Evolutionary conservation across 2,888 invertebrate genomes (phyloP).

Genomic region (Drosophila barbarae): DNA sequence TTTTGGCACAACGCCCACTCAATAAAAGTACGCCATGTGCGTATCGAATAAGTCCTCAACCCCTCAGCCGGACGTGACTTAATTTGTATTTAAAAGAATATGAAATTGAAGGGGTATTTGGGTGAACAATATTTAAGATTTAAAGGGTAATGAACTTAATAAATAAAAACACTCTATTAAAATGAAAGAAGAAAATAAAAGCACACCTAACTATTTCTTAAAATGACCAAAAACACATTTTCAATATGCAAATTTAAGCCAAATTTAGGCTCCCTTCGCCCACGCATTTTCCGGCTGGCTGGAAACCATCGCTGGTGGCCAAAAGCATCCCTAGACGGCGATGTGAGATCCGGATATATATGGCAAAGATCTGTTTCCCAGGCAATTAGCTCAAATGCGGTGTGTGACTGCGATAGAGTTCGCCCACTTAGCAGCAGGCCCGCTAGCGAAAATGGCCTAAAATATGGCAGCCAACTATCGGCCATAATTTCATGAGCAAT

Average conservation of each 20-base stretch:
- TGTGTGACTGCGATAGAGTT: conserved; percentile 19
- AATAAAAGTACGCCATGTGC: conserved; percentile 16
- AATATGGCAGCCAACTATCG: conserved; percentile 58
- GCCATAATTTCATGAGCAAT: conserved; percentile 63
- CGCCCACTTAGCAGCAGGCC: conserved; percentile 36
- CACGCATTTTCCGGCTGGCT: conserved; percentile 1
- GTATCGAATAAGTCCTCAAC: neutral
- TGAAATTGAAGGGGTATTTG: neutral
- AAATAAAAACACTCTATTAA: neutral
- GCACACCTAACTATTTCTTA: neutral
- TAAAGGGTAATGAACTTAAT: neutral
- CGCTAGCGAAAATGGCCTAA: conserved; percentile 59
- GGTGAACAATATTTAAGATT: neutral
- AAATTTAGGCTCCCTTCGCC: neutral
- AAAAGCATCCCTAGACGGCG: neutral
- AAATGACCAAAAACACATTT: neutral
- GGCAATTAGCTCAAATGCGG: conserved; percentile 47
- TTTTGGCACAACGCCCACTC: conserved; percentile 37
- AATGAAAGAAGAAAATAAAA: no score
- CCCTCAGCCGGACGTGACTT: conserved; percentile 21
- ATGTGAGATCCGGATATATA: conserved; percentile 2
- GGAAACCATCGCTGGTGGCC: conserved; percentile 5
- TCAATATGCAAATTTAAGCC: neutral
- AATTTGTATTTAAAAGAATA: conserved; percentile 10
- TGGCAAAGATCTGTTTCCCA: conserved; percentile 24